phyloP scores from a whole-genome alignment of 37 sponge, comb jelly and placozoan genomes.

The Eunapius fragilis region DNA sequence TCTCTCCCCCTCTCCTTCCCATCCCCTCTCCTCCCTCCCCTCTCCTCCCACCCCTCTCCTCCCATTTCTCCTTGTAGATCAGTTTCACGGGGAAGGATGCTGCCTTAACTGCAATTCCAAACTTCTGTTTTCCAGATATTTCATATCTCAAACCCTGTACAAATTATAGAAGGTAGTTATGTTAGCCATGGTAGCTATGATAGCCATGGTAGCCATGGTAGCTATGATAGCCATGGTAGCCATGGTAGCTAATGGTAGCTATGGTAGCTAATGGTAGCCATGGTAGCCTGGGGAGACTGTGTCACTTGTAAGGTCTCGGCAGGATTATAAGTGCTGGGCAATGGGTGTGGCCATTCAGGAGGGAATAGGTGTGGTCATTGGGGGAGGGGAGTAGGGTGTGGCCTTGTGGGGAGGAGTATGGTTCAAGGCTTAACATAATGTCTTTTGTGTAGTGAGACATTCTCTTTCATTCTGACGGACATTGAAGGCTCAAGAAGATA shows the following conservation, averaged over 20 bases:
- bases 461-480: conserved; percentile 92
- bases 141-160: conserved; percentile 56
- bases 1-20: not conserved
- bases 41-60: not conserved
- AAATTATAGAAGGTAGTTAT: conserved; percentile 40
- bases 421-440: not conserved
- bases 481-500: conserved; percentile 74
- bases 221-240: not conserved
- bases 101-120: conserved; percentile 59
- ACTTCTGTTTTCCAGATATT: conserved; percentile 93
- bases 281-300: too few species aligned
- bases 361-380: too few species aligned
- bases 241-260: too few species aligned
- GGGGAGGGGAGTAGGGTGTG: too few species aligned
- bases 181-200: not conserved
- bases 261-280: too few species aligned
- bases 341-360: too few species aligned
- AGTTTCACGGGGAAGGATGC: conserved; percentile 52
- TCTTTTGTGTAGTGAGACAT: conserved; percentile 73
- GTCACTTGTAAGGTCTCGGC: too few species aligned
- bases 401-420: too few species aligned
- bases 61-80: not conserved
- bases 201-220: not conserved
- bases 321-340: too few species aligned
- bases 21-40: conserved; percentile 1